Evolutionary conservation across 2,888 invertebrate species (phyloP), one percentile per base, ranked within the genome.

Genomic region (Cyclophora punctaria): DNA sequence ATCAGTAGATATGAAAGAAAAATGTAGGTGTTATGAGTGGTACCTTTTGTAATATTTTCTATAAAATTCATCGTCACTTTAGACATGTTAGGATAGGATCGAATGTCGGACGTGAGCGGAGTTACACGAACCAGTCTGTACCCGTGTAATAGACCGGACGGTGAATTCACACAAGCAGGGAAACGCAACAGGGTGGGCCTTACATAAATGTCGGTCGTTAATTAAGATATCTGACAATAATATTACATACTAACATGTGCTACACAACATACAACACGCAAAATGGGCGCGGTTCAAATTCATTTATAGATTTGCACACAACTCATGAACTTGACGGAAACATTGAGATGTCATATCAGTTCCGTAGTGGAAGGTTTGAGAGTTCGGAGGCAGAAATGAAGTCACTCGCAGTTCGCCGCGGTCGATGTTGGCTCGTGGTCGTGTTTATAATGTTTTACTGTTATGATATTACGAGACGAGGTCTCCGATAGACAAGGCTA

Each of bases 401-500:
- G 53, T 51, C 50, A 50, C 52, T 49, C 35, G 52, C 37, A 43
- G 51, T 47, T 47, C 43, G 42, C 45, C 46, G 51, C 57, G 48
- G 20, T 20, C 20, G 20, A 20, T 20, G 20, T 20, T 20, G 20
- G 20, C 20, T 20, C 20, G 20, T 20, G 74, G 70, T 73, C 72
- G 71, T 77, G 77, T 80, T 83, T 78, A 75, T 73, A 78, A 78
- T 73, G 71, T 83, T 83, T 75, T 79, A 84, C 79, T 82, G 81
- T 79, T 80, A 76, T 78, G 76, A 69, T 37, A 37, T 37, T 37
- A 71, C 63, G 86, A 78, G 86, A 86, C 84, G 62, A 78, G 71
- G 85, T 86, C 86, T 86, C 85, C 67, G 67, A 73, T 87, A 87
- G 85, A 78, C 72, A 82, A 78, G 83, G 87, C 87, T 87, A 88